Percentiles rank a stretch among this genome's conserved stretches.
Conservation (phyloP, 2,797 vertebrate species). For the Eupleurogrammus muticus region DNA sequence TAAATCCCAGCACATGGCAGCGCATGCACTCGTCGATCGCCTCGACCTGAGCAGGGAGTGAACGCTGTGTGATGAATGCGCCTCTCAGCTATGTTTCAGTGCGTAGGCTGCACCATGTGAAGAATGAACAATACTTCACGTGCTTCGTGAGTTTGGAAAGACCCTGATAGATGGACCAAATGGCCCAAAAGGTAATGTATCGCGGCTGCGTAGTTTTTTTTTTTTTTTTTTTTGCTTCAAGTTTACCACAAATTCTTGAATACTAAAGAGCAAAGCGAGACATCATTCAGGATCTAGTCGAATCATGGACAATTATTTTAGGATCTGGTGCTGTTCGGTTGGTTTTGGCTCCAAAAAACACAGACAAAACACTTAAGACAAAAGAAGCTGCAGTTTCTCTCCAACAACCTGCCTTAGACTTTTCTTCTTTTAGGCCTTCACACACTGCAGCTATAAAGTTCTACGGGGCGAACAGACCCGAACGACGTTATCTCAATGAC, state of each 20-base stretch:
- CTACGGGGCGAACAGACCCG: background rate
- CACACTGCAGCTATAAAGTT: background rate
- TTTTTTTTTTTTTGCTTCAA: background rate
- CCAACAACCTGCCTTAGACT: constrained; percentile 20
- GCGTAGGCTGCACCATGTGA: constrained; percentile 38
- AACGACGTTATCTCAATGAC: background rate
- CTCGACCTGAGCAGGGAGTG: constrained; percentile 41
- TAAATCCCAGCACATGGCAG: background rate
- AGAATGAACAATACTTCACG: constrained; percentile 41
- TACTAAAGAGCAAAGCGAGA: constrained; percentile 20
- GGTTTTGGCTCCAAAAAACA: too few species aligned
- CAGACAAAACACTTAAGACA: constrained; percentile 14
- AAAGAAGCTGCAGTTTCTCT: constrained; percentile 7
- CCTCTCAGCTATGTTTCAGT: constrained; percentile 21
- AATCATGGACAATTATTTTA: constrained; percentile 18
- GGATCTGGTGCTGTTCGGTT: too few species aligned
- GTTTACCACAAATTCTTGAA: constrained; percentile 26
- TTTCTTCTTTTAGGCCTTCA: constrained; percentile 4
- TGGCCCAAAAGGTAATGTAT: constrained; percentile 23
- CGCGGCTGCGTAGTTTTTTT: background rate
- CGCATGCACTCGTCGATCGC: constrained; percentile 8
- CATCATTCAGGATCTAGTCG: constrained; percentile 31
- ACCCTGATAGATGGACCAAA: constrained; percentile 15
- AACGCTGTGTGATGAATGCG: constrained; percentile 36
- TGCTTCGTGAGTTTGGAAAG: constrained; percentile 42